A percentile compares a stretch with the other conserved stretches of the same genome.
These are phyloP conservation scores for Cheirogaleus medius DNA, from an alignment of 2,113 vertebrate species.

Conservation along the genomic window DNA sequence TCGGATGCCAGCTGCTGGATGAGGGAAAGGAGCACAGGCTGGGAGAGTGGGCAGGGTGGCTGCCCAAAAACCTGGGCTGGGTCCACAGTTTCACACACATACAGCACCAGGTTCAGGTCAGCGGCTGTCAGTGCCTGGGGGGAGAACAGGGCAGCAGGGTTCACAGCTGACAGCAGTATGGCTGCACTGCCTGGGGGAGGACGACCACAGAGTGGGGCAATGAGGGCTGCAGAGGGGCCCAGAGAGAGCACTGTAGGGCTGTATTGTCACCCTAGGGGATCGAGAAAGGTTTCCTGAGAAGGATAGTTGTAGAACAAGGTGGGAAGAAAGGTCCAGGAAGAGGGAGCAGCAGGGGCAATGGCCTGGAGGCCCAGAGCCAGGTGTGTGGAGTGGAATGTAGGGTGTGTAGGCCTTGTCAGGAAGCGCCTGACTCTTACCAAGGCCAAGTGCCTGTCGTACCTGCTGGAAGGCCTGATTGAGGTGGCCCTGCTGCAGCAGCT, in stretches of 20 bases:
- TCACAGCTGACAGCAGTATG: neutral
- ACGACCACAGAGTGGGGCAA: neutral
- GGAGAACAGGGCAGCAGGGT: conserved; percentile 30
- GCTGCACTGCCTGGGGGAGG: neutral
- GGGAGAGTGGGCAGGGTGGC: conserved; percentile 93
- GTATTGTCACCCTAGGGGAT: neutral
- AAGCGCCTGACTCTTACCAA: neutral
- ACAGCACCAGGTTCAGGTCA: conserved; percentile 96
- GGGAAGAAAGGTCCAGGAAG: neutral
- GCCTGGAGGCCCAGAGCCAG: neutral
- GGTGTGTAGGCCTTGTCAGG: fast-evolving
- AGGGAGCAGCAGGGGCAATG: neutral
- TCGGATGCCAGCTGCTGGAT: conserved; percentile 99
- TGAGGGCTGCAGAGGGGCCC: neutral
- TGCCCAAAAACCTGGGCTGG: conserved; percentile 97
- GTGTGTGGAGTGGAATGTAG: neutral
- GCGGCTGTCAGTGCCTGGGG: conserved; percentile 96
- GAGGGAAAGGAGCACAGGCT: conserved; percentile 98
- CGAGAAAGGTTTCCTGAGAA: neutral
- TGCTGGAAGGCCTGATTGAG: conserved; percentile 99
- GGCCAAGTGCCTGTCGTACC: conserved; percentile 81
- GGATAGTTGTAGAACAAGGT: neutral
- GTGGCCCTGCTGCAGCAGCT: conserved; percentile 97
- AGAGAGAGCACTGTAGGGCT: conserved; percentile 40
- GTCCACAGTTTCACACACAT: conserved; percentile 97